Base-by-base conservation (phyloP, 2,888 invertebrate species). In the Calameuta idolon region DNA sequence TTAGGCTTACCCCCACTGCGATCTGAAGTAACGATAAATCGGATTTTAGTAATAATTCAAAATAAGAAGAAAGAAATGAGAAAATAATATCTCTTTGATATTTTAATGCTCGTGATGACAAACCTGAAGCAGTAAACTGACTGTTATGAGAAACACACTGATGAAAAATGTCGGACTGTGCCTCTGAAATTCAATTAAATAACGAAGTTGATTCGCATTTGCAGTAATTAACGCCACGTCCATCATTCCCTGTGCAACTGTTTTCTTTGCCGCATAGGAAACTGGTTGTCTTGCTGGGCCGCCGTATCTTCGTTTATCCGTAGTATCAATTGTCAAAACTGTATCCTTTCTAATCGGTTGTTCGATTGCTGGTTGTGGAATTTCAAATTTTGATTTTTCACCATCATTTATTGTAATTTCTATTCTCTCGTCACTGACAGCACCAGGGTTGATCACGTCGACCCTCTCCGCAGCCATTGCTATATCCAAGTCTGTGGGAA, bases 221-320 rank as follows among this genome's bases (percentile, higher is more conserved):
- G 95, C 95, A 4, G 95, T 95, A 74, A 95, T 93, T 69, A 95
- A 89, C 0, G 95, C 95, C 69, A 95, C 94, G 85, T 95, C 95
- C 94, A 95, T 94, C 93, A 95, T 94, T 35, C 95, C 95, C 90
- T 94, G 94, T 0, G 94, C 94, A 1, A 94, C 93, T 1, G 94
- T 94, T 87, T 94, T 94, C 87, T 94, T 94, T 9, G 94, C 93
- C 5, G 94, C 93, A 85, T 92, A 94, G 12, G 89, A 90, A 80
- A 91, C 91, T 5, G 87, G 81, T 40, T 88, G 87, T 79, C 83
- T 83, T 12, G 76, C 9, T 15, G n/a, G 69, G 11, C 69, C 79
- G 3, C 82, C 76, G 15, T 82, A 81, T 23, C 75, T 40, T 34
- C 80, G 83, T 31, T 85, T 87, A 73, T 88, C 88, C 23, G 85